phyloP scores from a whole-genome alignment of 2,888 invertebrate genomes.

The Suillia variegata region DNA sequence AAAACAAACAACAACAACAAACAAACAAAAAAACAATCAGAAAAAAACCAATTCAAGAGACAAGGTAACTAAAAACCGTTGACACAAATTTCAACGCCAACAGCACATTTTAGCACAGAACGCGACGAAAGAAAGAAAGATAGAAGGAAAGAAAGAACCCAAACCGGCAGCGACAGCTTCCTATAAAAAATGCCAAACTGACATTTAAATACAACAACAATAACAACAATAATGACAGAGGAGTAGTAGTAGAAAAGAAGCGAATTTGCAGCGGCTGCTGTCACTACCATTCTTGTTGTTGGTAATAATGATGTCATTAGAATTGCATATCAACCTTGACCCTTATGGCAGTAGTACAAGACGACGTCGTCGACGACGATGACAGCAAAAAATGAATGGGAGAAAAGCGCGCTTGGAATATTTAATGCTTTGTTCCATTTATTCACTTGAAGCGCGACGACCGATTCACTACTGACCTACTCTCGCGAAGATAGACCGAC shows the following conservation, averaged over 20 bases:
- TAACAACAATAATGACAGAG: no score
- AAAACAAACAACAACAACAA: no score
- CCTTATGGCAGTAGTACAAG: slow-evolving; percentile 1
- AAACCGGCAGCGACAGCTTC: background rate
- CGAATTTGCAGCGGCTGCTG: background rate
- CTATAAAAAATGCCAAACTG: background rate
- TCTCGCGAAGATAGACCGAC: background rate
- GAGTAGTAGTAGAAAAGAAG: no score
- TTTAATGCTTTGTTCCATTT: slow-evolving; percentile 5
- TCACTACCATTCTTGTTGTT: background rate
- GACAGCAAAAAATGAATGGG: background rate
- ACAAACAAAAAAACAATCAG: no score
- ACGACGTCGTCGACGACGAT: background rate
- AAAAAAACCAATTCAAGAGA: background rate
- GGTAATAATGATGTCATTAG: slow-evolving; percentile 9
- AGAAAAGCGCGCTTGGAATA: background rate
- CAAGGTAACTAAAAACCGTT: background rate
- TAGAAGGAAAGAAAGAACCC: background rate
- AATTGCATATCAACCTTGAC: slow-evolving; percentile 14
- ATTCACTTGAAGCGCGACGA: background rate
- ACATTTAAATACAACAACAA: background rate
- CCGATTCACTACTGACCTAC: slow-evolving; percentile 11
- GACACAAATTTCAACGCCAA: slow-evolving; percentile 1
- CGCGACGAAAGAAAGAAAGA: background rate
- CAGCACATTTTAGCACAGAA: background rate